Evolutionary conservation across 2,888 invertebrate species (phyloP).

Genomic region (Melieria crassipennis): DNA sequence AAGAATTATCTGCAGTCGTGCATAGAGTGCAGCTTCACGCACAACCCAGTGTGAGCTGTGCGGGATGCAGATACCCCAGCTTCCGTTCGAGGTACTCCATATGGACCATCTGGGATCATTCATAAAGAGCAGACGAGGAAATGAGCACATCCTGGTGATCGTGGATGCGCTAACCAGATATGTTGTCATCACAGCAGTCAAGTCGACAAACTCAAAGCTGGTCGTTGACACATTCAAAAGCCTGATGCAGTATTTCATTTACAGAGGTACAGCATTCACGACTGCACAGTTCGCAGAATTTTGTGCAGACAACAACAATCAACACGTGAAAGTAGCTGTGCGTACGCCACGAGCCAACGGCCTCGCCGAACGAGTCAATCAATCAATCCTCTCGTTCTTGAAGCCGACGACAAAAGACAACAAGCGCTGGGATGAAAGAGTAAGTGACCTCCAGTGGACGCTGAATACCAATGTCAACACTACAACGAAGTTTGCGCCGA

Average conservation of each 20-base stretch:
- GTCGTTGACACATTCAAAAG: conserved; percentile 19
- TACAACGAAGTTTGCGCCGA: conserved; percentile 3
- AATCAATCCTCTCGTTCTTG: conserved; percentile 31
- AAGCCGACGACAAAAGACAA: conserved; percentile 35
- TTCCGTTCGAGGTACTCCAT: conserved; percentile 41
- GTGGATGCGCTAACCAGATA: conserved; percentile 40
- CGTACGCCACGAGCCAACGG: conserved; percentile 38
- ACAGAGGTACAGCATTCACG: conserved; percentile 39
- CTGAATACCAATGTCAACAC: too few relatives aligned
- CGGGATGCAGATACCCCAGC: conserved; percentile 36
- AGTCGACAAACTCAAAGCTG: conserved; percentile 24
- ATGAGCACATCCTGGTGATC: conserved; percentile 31
- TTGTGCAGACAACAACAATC: conserved; percentile 26
- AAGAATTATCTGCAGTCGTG: conserved; percentile 16
- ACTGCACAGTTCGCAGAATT: conserved; percentile 32
- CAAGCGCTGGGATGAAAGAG: too few relatives aligned
- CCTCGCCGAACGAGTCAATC: conserved; percentile 36
- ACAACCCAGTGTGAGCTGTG: conserved; percentile 30
- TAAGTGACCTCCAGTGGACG: too few relatives aligned
- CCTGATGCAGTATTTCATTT: conserved; percentile 19
- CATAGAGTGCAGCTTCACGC: conserved; percentile 40
- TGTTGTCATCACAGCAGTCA: conserved; percentile 33
- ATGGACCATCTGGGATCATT: conserved; percentile 45
- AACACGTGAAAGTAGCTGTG: conserved; percentile 39
- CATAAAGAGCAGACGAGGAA: conserved; percentile 24